A percentile compares a stretch with the other conserved stretches of the same genome.
phyloP scores from a whole-genome alignment of 1,140 invertebrate species.

The Globodera ellingtonae region DNA sequence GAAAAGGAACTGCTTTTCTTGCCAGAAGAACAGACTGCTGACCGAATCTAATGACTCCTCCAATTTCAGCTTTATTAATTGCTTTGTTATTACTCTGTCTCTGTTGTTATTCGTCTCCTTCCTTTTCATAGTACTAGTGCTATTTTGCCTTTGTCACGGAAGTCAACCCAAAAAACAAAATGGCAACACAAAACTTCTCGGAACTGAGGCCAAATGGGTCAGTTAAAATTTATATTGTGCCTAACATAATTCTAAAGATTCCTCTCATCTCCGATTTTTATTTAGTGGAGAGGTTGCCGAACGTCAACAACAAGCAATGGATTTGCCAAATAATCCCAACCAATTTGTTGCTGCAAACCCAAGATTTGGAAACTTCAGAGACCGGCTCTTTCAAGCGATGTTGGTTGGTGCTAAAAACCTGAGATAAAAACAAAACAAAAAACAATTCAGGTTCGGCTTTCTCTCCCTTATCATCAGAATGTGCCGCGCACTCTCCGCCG shows the following conservation, averaged over 20 bases:
- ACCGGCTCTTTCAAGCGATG: slow-evolving; percentile 90
- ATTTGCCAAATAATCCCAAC: slow-evolving; percentile 10
- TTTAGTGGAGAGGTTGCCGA: slow-evolving; percentile 2
- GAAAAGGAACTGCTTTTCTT: no score
- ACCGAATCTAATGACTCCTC: no score
- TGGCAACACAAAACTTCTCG: not conserved
- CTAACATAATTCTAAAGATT: not conserved
- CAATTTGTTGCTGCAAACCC: slow-evolving; percentile 14
- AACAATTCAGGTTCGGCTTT: slow-evolving; percentile 71
- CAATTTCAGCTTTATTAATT: no score
- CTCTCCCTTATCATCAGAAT: slow-evolving; percentile 83
- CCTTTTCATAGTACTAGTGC: no score
- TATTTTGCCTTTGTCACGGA: no score
- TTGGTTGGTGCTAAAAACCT: slow-evolving; percentile 72
- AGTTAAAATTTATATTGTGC: not conserved
- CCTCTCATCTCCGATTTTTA: not conserved
- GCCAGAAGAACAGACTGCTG: no score
- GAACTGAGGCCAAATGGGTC: slow-evolving; percentile 4
- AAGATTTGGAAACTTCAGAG: slow-evolving; percentile 72
- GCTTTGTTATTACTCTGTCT: no score
- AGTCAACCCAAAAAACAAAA: not conserved
- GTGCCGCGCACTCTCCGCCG: slow-evolving; percentile 83
- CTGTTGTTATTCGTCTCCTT: no score
- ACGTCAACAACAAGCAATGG: slow-evolving; percentile 16
- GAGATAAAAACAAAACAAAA: not conserved